Evolutionary conservation across 2,888 invertebrate genomes (phyloP).

Genomic region (Drepana falcataria): DNA sequence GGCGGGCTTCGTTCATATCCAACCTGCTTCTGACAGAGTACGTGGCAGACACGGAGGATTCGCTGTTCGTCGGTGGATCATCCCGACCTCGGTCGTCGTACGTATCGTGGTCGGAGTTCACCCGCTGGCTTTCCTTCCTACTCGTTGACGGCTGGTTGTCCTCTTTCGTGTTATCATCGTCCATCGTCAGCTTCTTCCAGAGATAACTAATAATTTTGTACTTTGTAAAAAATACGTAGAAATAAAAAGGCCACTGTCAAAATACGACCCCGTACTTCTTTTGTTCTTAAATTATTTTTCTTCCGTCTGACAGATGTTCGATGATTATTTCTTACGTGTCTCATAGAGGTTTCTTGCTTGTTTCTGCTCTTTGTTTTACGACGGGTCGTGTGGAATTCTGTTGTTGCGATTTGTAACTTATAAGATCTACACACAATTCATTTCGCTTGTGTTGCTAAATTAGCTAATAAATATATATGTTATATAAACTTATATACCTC

Average conservation of each 20-base stretch:
- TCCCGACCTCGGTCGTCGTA: constrained; percentile 20
- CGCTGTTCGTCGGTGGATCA: constrained; percentile 23
- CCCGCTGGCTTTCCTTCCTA: constrained; percentile 30
- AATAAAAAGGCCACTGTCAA: constrained; percentile 10
- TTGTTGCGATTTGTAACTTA: too few species aligned
- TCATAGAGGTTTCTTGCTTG: not conserved
- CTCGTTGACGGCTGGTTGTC: constrained; percentile 34
- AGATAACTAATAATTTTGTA: constrained; percentile 47
- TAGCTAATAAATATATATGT: too few species aligned
- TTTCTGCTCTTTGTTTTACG: too few species aligned
- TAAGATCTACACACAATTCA: too few species aligned
- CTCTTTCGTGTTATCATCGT: constrained; percentile 34
- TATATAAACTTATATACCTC: too few species aligned
- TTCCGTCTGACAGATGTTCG: constrained; percentile 2
- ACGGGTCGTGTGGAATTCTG: too few species aligned
- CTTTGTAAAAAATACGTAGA: constrained; percentile 10
- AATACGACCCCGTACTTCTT: constrained; percentile 12
- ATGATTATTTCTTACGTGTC: not conserved
- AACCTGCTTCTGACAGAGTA: constrained; percentile 29
- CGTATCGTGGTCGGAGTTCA: constrained; percentile 18
- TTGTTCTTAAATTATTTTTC: constrained; percentile 19
- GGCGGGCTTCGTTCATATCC: constrained; percentile 20
- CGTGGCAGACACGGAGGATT: constrained; percentile 23
- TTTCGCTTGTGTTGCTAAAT: too few species aligned
- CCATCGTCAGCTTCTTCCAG: constrained; percentile 41